Evolutionary conservation across 2,113 vertebrate genomes (phyloP), one percentile per base, ranked within the genome.

Genomic region (Cephalopterus ornatus): DNA sequence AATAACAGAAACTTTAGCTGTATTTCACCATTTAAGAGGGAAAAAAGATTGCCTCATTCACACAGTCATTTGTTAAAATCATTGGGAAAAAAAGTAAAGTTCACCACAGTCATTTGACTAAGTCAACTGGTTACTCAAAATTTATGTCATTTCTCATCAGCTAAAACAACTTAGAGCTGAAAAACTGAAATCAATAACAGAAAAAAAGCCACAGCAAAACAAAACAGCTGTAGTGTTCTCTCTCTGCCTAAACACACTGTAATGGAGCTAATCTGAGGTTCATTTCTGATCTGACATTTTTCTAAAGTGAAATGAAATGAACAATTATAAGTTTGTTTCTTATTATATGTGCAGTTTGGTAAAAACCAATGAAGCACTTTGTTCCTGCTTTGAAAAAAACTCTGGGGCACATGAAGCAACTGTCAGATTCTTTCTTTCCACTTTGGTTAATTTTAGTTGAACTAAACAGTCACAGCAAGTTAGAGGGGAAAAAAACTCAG

Each of bases 231-330:
- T 70, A 11, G 23, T 83, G 11, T 68, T 77, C 52, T 67, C 21
- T 92, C 11, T 23, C 30, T 92, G n/a, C 44, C 66, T 70, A 93
- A 91, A 72, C 41, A 94, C 46, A 68, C 41, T 86, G 16, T 80
- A 93, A 79, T 82, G 46, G 56, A 72, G 80, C 33, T 94, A 96
- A 95, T 93, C 44, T n/a, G 12, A 95, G 8, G 8, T 91, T 97
- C 37, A 41, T 53, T 88, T 95, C 42, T 85, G 35, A 79, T 67
- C 71, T 93, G 68, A 74, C 6, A 13, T 37, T 96, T 91, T 93
- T 94, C 58, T 93, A 30, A 94, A 96, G 79, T 89, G 70, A 95
- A 96, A 93, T 91, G 66, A 95, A 96, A 92, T 91, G 67, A 95
- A 79, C n/a, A 19, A 35, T 91, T 95, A 39, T 59, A 68, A 78